A percentile compares a stretch with the other conserved stretches of the same genome.
Evolutionary conservation across 37 sponge, comb jelly and placozoan species (phyloP).

Genomic region (Cliona cf. orientalis): DNA sequence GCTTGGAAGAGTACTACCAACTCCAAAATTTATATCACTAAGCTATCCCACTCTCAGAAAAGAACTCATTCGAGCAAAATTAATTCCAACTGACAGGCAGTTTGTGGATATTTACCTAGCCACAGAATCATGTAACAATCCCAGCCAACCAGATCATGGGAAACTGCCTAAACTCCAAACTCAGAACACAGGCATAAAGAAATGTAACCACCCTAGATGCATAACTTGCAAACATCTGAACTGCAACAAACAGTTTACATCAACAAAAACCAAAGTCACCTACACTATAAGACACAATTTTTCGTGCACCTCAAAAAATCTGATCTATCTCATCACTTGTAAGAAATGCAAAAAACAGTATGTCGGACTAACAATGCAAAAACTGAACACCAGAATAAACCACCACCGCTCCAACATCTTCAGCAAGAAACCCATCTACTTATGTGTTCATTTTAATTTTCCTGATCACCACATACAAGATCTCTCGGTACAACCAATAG

Average conservation of each 20-base stretch:
- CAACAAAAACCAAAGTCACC: neutral
- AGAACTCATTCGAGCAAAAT: neutral
- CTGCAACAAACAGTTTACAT: neutral
- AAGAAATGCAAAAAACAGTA: too few relatives aligned
- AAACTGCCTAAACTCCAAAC: neutral
- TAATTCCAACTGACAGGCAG: neutral
- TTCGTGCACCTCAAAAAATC: too few relatives aligned
- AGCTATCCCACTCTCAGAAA: conserved; percentile 1
- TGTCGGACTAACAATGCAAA: too few relatives aligned
- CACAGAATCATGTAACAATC: too few relatives aligned
- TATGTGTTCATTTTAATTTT: too few relatives aligned
- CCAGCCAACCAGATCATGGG: neutral
- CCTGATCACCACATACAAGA: too few relatives aligned
- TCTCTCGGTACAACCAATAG: too few relatives aligned
- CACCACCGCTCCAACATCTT: too few relatives aligned
- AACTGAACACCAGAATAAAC: too few relatives aligned
- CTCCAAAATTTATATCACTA: conserved; percentile 19
- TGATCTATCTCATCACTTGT: too few relatives aligned
- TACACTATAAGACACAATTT: too few relatives aligned
- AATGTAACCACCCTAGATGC: conserved; percentile 22
- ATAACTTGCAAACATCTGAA: conserved; percentile 17
- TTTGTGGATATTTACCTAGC: neutral
- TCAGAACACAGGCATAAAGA: neutral
- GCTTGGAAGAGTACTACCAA: neutral
- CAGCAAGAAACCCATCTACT: too few relatives aligned